These are phyloP conservation scores for Lasioglossum baleicum DNA, from an alignment of 1,140 invertebrate genomes.

Conservation along the genomic window DNA sequence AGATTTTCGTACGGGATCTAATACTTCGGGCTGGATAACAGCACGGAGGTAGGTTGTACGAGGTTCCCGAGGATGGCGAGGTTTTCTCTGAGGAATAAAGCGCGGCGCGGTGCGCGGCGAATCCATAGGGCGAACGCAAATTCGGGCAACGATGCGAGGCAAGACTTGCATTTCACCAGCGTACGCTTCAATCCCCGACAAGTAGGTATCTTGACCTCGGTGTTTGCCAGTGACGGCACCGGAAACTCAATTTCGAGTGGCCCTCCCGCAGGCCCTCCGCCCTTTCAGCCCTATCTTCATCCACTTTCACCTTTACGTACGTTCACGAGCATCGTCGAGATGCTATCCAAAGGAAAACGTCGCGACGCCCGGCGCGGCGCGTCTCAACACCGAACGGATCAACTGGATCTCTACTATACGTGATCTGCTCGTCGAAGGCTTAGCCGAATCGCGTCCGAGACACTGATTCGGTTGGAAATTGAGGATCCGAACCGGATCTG, in stretches of 20 bases:
- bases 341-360: conserved; percentile 45
- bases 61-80: background rate
- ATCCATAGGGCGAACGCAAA: conserved; percentile 23
- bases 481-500: background rate
- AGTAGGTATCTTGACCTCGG: conserved; percentile 59
- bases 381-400: conserved; percentile 17
- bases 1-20: background rate
- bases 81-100: background rate
- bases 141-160: conserved; percentile 13
- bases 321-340: conserved; percentile 33
- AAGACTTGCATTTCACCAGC: conserved; percentile 33
- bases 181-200: conserved; percentile 33
- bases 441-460: background rate
- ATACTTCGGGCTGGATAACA: background rate
- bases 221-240: conserved; percentile 47
- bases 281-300: conserved; percentile 42
- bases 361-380: background rate
- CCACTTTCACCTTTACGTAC: conserved; percentile 38
- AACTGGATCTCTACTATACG: background rate
- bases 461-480: background rate
- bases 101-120: background rate
- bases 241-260: conserved; percentile 62
- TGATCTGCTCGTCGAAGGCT: background rate
- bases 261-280: conserved; percentile 28
- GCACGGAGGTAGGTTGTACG: background rate